phyloP scores from a whole-genome alignment of 2,888 invertebrate genomes.

The Caenorhabditis macrosperma region DNA sequence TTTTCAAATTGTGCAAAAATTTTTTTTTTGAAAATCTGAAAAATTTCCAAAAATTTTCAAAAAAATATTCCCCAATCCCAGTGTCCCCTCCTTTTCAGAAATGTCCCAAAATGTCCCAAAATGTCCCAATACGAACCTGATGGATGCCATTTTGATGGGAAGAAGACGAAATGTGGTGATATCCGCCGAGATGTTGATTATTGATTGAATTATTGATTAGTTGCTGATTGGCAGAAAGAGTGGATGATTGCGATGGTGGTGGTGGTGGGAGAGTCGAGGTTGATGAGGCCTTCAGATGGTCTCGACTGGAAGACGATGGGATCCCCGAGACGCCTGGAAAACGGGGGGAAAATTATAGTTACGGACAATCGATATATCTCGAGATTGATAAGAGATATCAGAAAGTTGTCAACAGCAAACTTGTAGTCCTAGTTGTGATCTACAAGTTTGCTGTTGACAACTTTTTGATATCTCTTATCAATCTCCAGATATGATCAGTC shows the following conservation, averaged over 20 bases:
- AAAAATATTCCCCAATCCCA: too few species aligned
- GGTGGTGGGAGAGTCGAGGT: constrained; percentile 20
- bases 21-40: not conserved
- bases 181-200: constrained; percentile 10
- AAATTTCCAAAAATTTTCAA: not conserved
- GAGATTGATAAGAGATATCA: too few species aligned
- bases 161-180: not conserved
- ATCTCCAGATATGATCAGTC: too few species aligned
- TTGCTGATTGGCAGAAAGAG: not conserved
- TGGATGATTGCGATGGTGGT: constrained; percentile 27
- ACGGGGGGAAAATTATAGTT: not conserved
- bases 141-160: constrained; percentile 43
- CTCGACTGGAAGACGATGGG: constrained; percentile 44
- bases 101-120: too few species aligned
- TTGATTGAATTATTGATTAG: constrained; percentile 17
- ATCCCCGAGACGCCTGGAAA: constrained; percentile 49
- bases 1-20: not conserved
- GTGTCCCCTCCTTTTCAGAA: too few species aligned
- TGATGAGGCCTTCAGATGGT: constrained; percentile 10
- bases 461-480: too few species aligned
- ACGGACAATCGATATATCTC: too few species aligned
- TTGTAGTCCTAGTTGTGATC: too few species aligned
- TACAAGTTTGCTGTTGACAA: too few species aligned
- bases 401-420: not conserved
- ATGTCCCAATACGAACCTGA: constrained; percentile 16